A percentile compares a stretch with the other conserved stretches of the same genome.
These are phyloP conservation scores for Setipinna tenuifilis DNA, from an alignment of 2,797 vertebrate genomes.

Conservation along the genomic window DNA sequence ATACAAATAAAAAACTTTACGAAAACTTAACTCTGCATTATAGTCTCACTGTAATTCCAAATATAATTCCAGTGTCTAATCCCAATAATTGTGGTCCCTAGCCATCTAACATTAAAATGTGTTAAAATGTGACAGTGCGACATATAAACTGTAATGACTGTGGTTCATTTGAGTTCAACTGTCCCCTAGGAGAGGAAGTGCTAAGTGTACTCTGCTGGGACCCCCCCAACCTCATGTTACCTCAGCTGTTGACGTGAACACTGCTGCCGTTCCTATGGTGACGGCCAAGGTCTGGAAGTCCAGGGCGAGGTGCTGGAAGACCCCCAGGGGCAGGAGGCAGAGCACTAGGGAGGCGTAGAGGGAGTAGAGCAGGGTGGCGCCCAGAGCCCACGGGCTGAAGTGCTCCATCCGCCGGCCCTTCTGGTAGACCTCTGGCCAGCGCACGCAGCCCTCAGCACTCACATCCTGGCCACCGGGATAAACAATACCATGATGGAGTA, in stretches of 20 bases:
- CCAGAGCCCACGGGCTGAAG: slow-evolving; percentile 77
- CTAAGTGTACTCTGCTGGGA: not conserved
- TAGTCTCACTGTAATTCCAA: too few species aligned
- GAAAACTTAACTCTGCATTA: too few species aligned
- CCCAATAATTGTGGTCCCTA: too few species aligned
- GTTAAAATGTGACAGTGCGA: too few species aligned
- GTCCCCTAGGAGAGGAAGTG: too few species aligned
- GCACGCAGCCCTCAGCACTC: slow-evolving; percentile 78
- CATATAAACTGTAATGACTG: too few species aligned
- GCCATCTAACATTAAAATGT: too few species aligned
- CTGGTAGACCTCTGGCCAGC: slow-evolving; percentile 80
- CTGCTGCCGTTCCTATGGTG: slow-evolving; percentile 74
- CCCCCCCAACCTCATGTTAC: slow-evolving; percentile 64
- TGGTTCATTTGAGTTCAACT: too few species aligned
- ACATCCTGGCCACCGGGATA: slow-evolving; percentile 73
- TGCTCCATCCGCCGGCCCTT: slow-evolving; percentile 76
- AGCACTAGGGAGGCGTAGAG: slow-evolving; percentile 77
- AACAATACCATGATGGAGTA: not conserved
- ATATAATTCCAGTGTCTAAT: too few species aligned
- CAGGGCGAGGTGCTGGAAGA: slow-evolving; percentile 65
- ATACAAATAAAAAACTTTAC: not conserved
- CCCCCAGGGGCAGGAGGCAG: slow-evolving; percentile 81
- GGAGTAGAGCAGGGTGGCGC: slow-evolving; percentile 74
- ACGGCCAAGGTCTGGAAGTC: slow-evolving; percentile 86
- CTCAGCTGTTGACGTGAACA: slow-evolving; percentile 80